phyloP scores from a whole-genome alignment of 2,888 invertebrate genomes.

The Platerodrilus igneus region DNA sequence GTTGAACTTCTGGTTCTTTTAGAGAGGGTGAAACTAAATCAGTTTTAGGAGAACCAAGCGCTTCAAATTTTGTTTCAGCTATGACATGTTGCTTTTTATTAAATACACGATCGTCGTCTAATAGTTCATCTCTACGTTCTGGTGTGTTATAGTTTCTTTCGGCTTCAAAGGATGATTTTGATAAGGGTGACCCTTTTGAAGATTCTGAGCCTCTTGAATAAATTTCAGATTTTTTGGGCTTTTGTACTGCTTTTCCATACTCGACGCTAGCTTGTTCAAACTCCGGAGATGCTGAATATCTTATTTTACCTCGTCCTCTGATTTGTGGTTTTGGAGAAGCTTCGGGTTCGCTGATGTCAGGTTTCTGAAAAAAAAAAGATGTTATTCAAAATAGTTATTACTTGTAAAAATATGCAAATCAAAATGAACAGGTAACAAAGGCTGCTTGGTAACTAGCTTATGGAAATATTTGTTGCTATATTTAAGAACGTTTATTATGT shows the following conservation, averaged over 20 bases:
- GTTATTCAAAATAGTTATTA: too few relatives aligned
- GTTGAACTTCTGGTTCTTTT: constrained; percentile 14
- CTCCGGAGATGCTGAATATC: constrained; percentile 40
- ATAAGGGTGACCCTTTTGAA: constrained; percentile 22
- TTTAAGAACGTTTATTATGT: too few relatives aligned
- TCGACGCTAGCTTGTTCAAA: constrained; percentile 31
- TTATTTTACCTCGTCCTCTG: constrained; percentile 40
- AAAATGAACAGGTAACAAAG: too few relatives aligned
- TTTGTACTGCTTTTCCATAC: constrained; percentile 18
- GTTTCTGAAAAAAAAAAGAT: constrained; percentile 25
- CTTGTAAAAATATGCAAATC: too few relatives aligned
- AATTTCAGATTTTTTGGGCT: constrained; percentile 18
- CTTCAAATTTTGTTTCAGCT: constrained; percentile 40
- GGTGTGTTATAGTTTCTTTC: constrained; percentile 35
- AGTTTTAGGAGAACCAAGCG: constrained; percentile 32
- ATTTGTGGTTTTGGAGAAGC: constrained; percentile 27
- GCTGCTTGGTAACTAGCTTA: too few relatives aligned
- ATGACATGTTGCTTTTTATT: constrained; percentile 38
- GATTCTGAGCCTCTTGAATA: constrained; percentile 31
- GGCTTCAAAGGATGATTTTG: too few relatives aligned
- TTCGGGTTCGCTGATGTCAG: constrained; percentile 28
- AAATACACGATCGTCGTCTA: constrained; percentile 36
- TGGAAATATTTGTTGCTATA: too few relatives aligned
- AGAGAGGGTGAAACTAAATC: constrained; percentile 14
- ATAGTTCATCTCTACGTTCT: constrained; percentile 46